Evolutionary conservation across 2,888 invertebrate genomes (phyloP), one percentile per base, ranked within the genome.

Genomic region (Hypsopygia costalis): DNA sequence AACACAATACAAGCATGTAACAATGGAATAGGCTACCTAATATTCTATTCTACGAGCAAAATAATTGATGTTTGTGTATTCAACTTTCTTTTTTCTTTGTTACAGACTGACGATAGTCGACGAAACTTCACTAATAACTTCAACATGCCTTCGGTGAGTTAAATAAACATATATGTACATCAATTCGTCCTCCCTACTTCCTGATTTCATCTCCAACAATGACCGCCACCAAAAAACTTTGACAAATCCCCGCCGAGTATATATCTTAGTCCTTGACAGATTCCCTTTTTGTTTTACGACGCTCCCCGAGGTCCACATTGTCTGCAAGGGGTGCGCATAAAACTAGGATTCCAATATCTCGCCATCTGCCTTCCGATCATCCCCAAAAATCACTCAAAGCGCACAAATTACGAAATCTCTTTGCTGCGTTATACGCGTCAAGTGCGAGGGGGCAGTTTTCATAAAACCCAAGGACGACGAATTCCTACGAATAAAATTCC

Each of bases 311-410:
- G 69, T 58, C 62, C 62, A 59, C 64, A 62, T 72, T 69, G 66
- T 65, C 58, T 63, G 60, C 65, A 64, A 66, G 62, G 59, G 54
- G 61, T 56, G 56, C 65, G 62, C 76, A 78, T 85, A 83, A 85
- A 83, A 77, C 77, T 78, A 77, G 72, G 70, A 65, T 58, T 63
- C 64, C 79, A 78, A 85, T 83, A 81, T 77, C 78, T 67, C 71
- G 61, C 76, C 86, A 83, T 81, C 86, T 85, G 85, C 66, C 67
- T 67, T 58, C 61, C 67, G 73, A 71, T 78, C 73, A 70, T 74
- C 74, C 70, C 72, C 55, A 63, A 68, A 73, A 82, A 81, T 83
- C 78, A 80, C 71, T 78, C 74, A 64, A 72, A 69, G 69, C 55
- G 64, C 73, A 69, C 66, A 75, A 81, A 86, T 86, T 81, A 82